Conservation (phyloP, 2,797 vertebrate species). For the Dromococcyx pavoninus region DNA sequence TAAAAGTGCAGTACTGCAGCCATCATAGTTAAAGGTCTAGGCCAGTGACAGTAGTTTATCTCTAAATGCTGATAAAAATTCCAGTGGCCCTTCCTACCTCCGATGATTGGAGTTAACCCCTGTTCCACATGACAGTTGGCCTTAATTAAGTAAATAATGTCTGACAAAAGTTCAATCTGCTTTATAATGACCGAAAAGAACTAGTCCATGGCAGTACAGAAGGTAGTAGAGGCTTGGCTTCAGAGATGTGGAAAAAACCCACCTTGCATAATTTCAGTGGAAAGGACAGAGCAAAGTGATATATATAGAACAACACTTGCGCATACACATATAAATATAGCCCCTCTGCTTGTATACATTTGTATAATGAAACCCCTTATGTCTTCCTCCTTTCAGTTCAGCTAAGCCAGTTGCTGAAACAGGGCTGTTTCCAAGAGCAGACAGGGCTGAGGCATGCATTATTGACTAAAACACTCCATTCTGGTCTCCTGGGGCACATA, state of each 20-base stretch:
- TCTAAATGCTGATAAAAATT: conserved; percentile 15
- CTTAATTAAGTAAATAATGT: neutral
- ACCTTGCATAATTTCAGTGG: neutral
- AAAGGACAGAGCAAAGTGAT: neutral
- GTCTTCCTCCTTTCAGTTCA: neutral
- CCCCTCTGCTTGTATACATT: neutral
- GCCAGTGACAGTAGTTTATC: neutral
- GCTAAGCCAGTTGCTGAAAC: neutral
- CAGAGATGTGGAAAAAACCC: neutral
- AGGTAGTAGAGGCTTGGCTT: neutral
- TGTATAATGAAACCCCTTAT: neutral
- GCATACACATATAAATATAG: neutral
- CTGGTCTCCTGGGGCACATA: conserved; percentile 11
- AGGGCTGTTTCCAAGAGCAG: conserved; percentile 1
- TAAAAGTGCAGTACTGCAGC: neutral
- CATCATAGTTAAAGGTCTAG: neutral
- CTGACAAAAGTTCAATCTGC: neutral
- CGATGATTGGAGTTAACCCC: neutral
- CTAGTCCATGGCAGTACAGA: neutral
- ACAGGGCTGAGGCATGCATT: conserved; percentile 11
- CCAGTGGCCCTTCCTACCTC: neutral
- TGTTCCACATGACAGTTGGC: neutral
- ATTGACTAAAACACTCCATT: conserved; percentile 20
- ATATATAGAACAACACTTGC: neutral
- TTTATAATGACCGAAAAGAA: neutral